Evolutionary conservation across 2,113 vertebrate genomes (phyloP).

Genomic region (Recurvirostra avosetta): DNA sequence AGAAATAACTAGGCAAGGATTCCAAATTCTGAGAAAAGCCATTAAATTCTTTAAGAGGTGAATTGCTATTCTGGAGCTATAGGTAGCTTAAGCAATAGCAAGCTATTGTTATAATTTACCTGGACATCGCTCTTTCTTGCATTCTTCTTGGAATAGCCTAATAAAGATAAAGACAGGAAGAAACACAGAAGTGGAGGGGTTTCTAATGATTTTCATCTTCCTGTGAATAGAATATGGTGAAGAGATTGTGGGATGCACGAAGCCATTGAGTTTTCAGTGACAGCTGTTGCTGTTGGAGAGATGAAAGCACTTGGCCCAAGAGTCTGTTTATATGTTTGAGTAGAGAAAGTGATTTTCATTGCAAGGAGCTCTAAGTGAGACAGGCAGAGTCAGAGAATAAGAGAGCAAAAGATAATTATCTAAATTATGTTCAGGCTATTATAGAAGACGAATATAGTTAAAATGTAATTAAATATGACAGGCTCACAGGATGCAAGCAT

Average conservation of each 20-base stretch:
- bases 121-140: background rate
- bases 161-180: slow-evolving; percentile 8
- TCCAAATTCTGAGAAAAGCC: slow-evolving; percentile 17
- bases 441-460: slow-evolving; percentile 81
- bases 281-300: slow-evolving; percentile 54
- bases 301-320: slow-evolving; percentile 56
- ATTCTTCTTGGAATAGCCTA: background rate
- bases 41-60: slow-evolving; percentile 5
- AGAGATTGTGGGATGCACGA: background rate
- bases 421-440: slow-evolving; percentile 83
- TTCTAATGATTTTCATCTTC: background rate
- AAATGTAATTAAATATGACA: slow-evolving; percentile 84
- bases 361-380: slow-evolving; percentile 67
- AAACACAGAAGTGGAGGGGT: background rate
- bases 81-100: background rate
- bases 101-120: background rate
- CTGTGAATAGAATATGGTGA: background rate
- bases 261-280: slow-evolving; percentile 10
- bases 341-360: slow-evolving; percentile 70
- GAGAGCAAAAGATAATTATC: slow-evolving; percentile 80
- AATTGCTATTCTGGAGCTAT: slow-evolving; percentile 7
- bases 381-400: slow-evolving; percentile 74
- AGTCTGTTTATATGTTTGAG: slow-evolving; percentile 74
- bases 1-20: slow-evolving; percentile 18
- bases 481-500: slow-evolving; percentile 77